Evolutionary conservation across 2,113 vertebrate species (phyloP).

Genomic region (Heptranchias perlo): DNA sequence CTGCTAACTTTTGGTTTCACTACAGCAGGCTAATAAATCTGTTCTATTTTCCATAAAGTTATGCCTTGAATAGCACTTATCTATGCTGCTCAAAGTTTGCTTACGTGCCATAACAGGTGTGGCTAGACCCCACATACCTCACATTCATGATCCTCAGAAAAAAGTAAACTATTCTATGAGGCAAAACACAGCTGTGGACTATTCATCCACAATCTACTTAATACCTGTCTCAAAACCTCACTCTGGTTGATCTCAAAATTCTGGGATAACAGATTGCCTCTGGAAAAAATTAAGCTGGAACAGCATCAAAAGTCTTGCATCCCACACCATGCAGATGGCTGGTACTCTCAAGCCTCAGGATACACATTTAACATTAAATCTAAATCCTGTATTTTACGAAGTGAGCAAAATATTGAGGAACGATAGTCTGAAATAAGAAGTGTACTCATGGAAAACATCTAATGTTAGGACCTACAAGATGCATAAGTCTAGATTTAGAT

Average conservation of each 20-base stretch:
- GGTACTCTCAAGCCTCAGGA: background rate
- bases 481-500: background rate
- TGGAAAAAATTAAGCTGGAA: background rate
- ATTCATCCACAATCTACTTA: background rate
- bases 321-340: background rate
- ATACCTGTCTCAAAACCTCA: background rate
- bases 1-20: background rate
- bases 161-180: background rate
- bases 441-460: background rate
- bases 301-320: background rate
- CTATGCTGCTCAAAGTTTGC: background rate
- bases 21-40: background rate
- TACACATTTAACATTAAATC: background rate
- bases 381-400: background rate
- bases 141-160: background rate
- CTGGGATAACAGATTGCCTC: background rate
- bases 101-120: background rate
- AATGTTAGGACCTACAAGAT: background rate
- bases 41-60: background rate
- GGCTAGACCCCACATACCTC: background rate
- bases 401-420: background rate
- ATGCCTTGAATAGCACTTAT: background rate
- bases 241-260: background rate
- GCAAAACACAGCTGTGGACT: background rate
- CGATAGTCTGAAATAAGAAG: background rate